A percentile compares a stretch with the other conserved stretches of the same genome.
Conservation (phyloP, 2,888 invertebrate genomes). For the Drosophila suboccidentalis region DNA sequence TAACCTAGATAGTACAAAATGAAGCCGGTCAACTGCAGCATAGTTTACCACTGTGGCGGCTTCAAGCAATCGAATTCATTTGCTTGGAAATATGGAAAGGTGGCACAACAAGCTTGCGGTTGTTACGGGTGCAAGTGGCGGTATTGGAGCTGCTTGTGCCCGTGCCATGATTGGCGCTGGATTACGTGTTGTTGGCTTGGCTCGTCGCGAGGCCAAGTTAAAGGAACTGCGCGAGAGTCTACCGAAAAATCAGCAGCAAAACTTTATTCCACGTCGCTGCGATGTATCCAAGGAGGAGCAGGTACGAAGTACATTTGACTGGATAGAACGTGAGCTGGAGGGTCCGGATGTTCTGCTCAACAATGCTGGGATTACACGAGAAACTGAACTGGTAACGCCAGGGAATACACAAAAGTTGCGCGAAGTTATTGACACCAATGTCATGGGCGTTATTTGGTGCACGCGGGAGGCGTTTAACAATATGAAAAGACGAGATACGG, state of each 20-base stretch:
- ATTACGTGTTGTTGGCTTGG: constrained; percentile 87
- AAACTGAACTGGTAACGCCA: constrained; percentile 79
- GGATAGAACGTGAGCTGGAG: constrained; percentile 86
- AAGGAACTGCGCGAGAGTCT: constrained; percentile 76
- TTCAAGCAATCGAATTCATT: constrained; percentile 6
- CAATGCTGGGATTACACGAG: constrained; percentile 86
- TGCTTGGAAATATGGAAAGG: constrained; percentile 86
- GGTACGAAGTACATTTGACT: constrained; percentile 87
- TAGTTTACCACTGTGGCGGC: not conserved
- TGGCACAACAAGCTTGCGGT: constrained; percentile 88
- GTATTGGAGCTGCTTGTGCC: constrained; percentile 87
- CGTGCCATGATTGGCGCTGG: constrained; percentile 86
- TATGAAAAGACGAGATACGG: constrained; percentile 85
- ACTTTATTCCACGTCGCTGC: constrained; percentile 86
- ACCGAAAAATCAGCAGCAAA: constrained; percentile 70
- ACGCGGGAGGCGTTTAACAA: constrained; percentile 86
- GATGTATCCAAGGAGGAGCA: constrained; percentile 87
- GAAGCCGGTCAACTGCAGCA: constrained; percentile 40
- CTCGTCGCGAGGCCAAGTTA: constrained; percentile 86
- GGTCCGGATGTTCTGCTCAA: constrained; percentile 88
- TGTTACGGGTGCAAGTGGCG: constrained; percentile 89
- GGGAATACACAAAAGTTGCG: constrained; percentile 82
- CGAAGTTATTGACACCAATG: constrained; percentile 86
- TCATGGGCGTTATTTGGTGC: constrained; percentile 86
- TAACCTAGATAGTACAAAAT: constrained; percentile 35